Base-by-base conservation (phyloP, 2,888 invertebrate species). In the Galeruca laticollis region DNA sequence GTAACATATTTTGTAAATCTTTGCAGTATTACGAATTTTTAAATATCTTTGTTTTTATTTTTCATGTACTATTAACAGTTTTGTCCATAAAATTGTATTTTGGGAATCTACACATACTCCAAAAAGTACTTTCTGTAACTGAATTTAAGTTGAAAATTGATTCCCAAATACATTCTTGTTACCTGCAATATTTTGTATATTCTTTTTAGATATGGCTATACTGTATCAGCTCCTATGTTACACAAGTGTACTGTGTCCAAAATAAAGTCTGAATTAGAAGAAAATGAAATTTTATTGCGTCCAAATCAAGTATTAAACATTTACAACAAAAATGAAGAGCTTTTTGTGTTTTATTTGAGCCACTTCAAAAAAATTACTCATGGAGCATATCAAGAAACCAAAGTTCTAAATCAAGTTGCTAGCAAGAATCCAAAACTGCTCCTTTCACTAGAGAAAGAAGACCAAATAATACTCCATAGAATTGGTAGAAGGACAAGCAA, bases 131-230 rank as follows among this genome's bases (percentile, higher is more conserved):
- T 0, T 20, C 10, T 5, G 5, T 51, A 13, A 51, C 15, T 18
- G 0, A 10, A 20, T 54, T 10, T 54, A n/a, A n/a, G 4, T 26
- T 6, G 6, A 26, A 26, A 5, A 26, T 26, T 26, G 26, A 26
- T 26, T 26, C 26, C 26, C 6, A 5, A 5, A 5, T 5, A 5
- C 26, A 26, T 5, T 2, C 18, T n/a, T 21, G 18, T 9, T 54
- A 21, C 10, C 21, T 21, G 11, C 18, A 18, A 13, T 40, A 26
- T 15, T 47, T 31, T 15, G 11, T 18, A 15, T 11, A 61, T 33
- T 13, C 51, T 47, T 76, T 77, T 61, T 37, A 78, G 78, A 35
- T 80, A 80, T 77, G 80, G 79, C 8, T 11, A 74, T 31, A 67
- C 63, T 49, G 57, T 71, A 26, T 78, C 79, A 21, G 15, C 68